Percentiles rank a stretch among this genome's conserved stretches.
Evolutionary conservation across 2,888 invertebrate species (phyloP).

Genomic region (Papilio elwesi): DNA sequence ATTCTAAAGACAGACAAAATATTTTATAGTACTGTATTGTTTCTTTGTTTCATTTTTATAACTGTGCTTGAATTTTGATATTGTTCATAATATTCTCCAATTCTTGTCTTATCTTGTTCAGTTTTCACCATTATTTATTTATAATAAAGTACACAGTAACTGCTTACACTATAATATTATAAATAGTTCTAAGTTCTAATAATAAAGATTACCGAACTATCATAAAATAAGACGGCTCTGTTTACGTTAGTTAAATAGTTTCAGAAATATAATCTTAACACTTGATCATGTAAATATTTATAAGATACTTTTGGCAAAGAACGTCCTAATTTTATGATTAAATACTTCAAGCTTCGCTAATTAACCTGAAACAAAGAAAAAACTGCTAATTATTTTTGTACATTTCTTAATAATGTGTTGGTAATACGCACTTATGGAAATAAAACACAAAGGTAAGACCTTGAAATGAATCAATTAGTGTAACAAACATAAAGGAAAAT

Average conservation of each 20-base stretch:
- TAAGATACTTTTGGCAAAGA: slow-evolving; percentile 38
- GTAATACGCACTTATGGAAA: neutral
- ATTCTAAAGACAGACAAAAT: too few relatives aligned
- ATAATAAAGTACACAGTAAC: slow-evolving; percentile 14
- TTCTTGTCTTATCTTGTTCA: neutral
- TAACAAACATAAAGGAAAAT: neutral
- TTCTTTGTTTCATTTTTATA: too few relatives aligned
- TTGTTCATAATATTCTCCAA: neutral
- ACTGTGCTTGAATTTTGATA: neutral
- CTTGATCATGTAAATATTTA: slow-evolving; percentile 43
- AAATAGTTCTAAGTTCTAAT: slow-evolving; percentile 34
- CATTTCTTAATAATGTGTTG: neutral
- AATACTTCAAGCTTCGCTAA: slow-evolving; percentile 46
- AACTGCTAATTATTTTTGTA: slow-evolving; percentile 33
- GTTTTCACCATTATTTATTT: slow-evolving; percentile 1
- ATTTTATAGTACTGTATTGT: too few relatives aligned
- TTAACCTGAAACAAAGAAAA: slow-evolving; percentile 68
- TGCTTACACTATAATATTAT: slow-evolving; percentile 26
- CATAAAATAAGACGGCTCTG: slow-evolving; percentile 37
- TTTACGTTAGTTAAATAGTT: slow-evolving; percentile 43
- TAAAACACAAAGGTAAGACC: neutral
- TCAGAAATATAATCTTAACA: slow-evolving; percentile 40
- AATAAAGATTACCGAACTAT: slow-evolving; percentile 36
- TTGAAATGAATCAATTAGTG: slow-evolving; percentile 1
- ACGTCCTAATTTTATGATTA: slow-evolving; percentile 35